phyloP scores from a whole-genome alignment of 2,888 invertebrate genomes.

The Hypomecis punctinalis region DNA sequence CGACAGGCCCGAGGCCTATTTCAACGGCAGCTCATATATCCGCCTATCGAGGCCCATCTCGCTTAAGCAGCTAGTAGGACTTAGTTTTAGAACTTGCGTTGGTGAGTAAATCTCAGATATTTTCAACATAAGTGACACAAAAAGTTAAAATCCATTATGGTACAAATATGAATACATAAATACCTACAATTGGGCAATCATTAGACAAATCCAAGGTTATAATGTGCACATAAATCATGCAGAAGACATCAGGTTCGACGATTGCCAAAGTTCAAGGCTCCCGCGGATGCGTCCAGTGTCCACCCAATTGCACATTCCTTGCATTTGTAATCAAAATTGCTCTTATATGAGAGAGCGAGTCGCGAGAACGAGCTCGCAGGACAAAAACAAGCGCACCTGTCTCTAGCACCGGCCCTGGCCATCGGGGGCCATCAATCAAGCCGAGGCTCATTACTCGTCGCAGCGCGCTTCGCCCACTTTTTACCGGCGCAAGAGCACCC shows the following conservation, averaged over 20 bases:
- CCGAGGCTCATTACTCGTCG: conserved; percentile 35
- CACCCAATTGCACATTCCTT: background rate
- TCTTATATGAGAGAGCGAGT: conserved; percentile 8
- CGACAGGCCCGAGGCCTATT: conserved; percentile 91
- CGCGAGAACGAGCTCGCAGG: conserved; percentile 16
- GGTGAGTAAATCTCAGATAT: conserved; percentile 78
- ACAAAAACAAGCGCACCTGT: conserved; percentile 31
- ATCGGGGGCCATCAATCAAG: conserved; percentile 39
- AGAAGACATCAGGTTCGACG: background rate
- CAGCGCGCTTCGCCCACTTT: conserved; percentile 12
- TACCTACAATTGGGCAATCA: too few species aligned
- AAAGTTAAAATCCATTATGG: background rate
- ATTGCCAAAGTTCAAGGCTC: conserved; percentile 11
- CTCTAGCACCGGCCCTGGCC: conserved; percentile 27
- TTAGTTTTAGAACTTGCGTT: conserved; percentile 92
- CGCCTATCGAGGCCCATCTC: conserved; percentile 90
- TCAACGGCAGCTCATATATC: conserved; percentile 92
- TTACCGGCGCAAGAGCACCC: conserved; percentile 30
- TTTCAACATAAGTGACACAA: background rate
- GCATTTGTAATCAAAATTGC: conserved; percentile 14
- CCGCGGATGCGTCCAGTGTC: background rate
- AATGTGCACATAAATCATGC: background rate
- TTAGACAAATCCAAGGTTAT: background rate
- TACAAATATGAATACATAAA: too few species aligned
- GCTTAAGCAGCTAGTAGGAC: conserved; percentile 91